These are phyloP conservation scores for Sitta europaea DNA, from an alignment of 2,113 vertebrate species.

Conservation along the genomic window DNA sequence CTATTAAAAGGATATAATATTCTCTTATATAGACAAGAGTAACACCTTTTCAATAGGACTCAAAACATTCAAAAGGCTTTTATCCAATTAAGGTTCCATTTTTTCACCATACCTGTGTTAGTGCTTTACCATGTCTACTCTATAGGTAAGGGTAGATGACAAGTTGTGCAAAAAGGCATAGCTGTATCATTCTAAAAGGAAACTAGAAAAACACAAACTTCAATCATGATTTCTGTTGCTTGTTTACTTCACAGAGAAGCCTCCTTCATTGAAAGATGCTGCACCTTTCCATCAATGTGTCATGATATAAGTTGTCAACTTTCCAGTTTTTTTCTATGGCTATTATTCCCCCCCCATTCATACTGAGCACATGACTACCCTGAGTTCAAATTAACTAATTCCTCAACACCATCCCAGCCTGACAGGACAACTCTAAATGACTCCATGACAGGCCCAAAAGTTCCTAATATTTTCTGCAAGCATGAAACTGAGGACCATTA, in stretches of 20 bases:
- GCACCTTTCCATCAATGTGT: not conserved
- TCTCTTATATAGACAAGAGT: not conserved
- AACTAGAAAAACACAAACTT: not conserved
- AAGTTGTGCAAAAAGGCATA: not conserved
- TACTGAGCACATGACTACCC: rapidly evolving
- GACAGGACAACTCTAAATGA: not conserved
- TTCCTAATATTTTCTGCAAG: not conserved
- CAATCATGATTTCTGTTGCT: not conserved
- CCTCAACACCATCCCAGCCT: not conserved
- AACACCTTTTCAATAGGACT: not conserved
- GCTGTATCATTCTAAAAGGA: not conserved
- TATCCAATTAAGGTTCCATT: not conserved
- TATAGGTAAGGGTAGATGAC: not conserved
- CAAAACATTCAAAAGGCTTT: not conserved
- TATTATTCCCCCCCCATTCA: not conserved
- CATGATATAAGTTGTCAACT: rapidly evolving
- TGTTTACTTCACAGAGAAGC: not conserved
- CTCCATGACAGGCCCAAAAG: not conserved
- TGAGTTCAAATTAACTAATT: not conserved
- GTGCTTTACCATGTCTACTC: not conserved
- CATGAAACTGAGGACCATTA: not conserved
- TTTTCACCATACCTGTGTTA: not conserved
- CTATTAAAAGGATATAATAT: not conserved
- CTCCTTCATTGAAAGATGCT: not conserved
- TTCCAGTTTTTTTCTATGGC: not conserved